These are phyloP conservation scores for Ectropis crepuscularia DNA, from an alignment of 2,888 invertebrate species.

Conservation along the genomic window DNA sequence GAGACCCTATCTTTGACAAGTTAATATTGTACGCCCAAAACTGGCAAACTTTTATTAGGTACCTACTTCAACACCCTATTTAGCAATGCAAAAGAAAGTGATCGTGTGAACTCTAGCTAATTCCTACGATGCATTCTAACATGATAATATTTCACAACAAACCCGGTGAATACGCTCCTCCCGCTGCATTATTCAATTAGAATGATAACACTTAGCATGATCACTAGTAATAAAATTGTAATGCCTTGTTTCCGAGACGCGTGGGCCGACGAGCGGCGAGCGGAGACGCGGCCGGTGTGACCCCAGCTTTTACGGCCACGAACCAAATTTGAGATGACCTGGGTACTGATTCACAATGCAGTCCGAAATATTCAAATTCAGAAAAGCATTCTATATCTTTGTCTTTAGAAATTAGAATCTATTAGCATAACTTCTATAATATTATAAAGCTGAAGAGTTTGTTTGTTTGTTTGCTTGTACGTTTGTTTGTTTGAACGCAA, in stretches of 20 bases:
- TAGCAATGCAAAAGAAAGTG: background rate
- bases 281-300: conserved; percentile 38
- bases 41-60: too few relatives aligned
- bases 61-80: too few relatives aligned
- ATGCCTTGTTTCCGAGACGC: conserved; percentile 81
- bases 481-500: too few relatives aligned
- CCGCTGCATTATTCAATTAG: conserved; percentile 80
- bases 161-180: conserved; percentile 10
- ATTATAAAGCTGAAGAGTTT: too few relatives aligned
- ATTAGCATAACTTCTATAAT: too few relatives aligned
- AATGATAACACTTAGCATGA: conserved; percentile 82
- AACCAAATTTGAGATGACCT: conserved; percentile 26
- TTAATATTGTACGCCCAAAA: too few relatives aligned
- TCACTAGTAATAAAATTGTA: conserved; percentile 82
- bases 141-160: conserved; percentile 19
- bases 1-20: too few relatives aligned
- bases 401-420: too few relatives aligned
- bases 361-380: too few relatives aligned
- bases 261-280: too few relatives aligned
- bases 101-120: background rate
- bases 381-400: too few relatives aligned
- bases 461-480: too few relatives aligned
- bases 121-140: background rate
- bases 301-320: conserved; percentile 35
- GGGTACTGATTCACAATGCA: background rate